phyloP scores from a whole-genome alignment of 2,888 invertebrate genomes.

The Cyclophora punctaria region DNA sequence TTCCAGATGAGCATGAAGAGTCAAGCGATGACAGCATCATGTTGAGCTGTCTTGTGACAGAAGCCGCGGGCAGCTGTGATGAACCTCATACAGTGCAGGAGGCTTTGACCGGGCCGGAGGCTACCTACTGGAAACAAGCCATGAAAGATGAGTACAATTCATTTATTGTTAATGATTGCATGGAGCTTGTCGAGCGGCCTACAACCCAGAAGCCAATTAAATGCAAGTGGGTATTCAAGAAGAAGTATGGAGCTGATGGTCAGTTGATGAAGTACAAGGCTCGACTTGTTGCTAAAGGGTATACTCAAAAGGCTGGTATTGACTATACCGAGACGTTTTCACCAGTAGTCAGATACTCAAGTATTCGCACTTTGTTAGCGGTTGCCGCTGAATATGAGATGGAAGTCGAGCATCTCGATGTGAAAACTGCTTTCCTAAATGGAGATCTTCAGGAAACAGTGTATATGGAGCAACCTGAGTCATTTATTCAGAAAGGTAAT shows the following conservation, averaged over 20 bases:
- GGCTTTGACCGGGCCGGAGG: background rate
- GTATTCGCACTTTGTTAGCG: slow-evolving; percentile 8
- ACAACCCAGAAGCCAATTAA: background rate
- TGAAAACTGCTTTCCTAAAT: slow-evolving; percentile 8
- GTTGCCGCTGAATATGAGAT: slow-evolving; percentile 4
- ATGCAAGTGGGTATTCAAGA: background rate
- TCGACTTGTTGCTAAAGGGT: slow-evolving; percentile 1
- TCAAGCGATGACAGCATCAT: too few species aligned
- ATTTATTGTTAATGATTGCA: background rate
- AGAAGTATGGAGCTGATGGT: background rate
- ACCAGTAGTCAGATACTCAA: slow-evolving; percentile 8
- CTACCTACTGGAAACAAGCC: background rate
- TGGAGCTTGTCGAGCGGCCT: background rate
- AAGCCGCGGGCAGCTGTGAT: too few species aligned
- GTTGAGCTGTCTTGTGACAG: too few species aligned
- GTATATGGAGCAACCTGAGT: slow-evolving; percentile 9
- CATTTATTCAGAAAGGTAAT: slow-evolving; percentile 3
- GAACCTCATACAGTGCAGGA: background rate
- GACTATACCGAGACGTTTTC: slow-evolving; percentile 4
- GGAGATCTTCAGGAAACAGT: slow-evolving; percentile 5
- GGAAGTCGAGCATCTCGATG: slow-evolving; percentile 10
- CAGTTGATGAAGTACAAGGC: background rate
- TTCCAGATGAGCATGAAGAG: too few species aligned
- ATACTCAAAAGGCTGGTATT: slow-evolving; percentile 1
- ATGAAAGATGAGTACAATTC: background rate